Conservation (phyloP, 1,140 invertebrate genomes). For the Dermatophagoides farinae region DNA sequence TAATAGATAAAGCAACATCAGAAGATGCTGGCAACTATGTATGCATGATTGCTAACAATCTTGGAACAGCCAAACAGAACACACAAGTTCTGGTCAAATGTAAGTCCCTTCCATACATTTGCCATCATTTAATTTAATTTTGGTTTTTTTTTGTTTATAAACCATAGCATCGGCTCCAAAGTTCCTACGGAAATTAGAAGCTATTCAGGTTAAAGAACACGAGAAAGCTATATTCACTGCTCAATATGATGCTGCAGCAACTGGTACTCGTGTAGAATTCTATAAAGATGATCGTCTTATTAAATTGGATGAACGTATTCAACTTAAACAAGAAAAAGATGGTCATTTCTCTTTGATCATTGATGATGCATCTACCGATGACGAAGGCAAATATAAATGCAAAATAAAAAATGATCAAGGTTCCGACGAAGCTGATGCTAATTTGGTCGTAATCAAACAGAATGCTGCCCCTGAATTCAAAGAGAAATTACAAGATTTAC, state of each 20-base stretch:
- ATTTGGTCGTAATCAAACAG: slow-evolving; percentile 2
- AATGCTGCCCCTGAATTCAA: slow-evolving; percentile 17
- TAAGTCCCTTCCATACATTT: slow-evolving; percentile 7
- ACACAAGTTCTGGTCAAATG: slow-evolving; percentile 37
- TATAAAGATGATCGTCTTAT: slow-evolving; percentile 26
- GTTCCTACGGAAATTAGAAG: slow-evolving; percentile 23
- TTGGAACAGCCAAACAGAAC: slow-evolving; percentile 27
- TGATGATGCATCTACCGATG: slow-evolving; percentile 55
- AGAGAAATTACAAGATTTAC: slow-evolving; percentile 39
- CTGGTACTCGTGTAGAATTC: slow-evolving; percentile 44
- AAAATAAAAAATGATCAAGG: slow-evolving; percentile 60
- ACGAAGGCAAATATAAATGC: slow-evolving; percentile 73
- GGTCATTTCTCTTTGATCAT: slow-evolving; percentile 70
- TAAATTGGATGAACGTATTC: slow-evolving; percentile 17
- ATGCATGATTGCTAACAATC: slow-evolving; percentile 57
- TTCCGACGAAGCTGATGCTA: slow-evolving; percentile 22
- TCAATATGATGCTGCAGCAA: slow-evolving; percentile 59
- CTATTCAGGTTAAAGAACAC: slow-evolving; percentile 48
- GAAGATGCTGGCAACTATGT: slow-evolving; percentile 84
- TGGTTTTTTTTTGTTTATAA: slow-evolving; percentile 35
- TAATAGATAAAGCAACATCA: slow-evolving; percentile 53
- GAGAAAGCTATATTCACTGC: slow-evolving; percentile 48
- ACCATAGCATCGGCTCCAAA: slow-evolving; percentile 19
- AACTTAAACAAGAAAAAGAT: slow-evolving; percentile 74
- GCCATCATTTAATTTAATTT: neutral